phyloP scores from a whole-genome alignment of 2,113 vertebrate genomes.

The Colius striatus region DNA sequence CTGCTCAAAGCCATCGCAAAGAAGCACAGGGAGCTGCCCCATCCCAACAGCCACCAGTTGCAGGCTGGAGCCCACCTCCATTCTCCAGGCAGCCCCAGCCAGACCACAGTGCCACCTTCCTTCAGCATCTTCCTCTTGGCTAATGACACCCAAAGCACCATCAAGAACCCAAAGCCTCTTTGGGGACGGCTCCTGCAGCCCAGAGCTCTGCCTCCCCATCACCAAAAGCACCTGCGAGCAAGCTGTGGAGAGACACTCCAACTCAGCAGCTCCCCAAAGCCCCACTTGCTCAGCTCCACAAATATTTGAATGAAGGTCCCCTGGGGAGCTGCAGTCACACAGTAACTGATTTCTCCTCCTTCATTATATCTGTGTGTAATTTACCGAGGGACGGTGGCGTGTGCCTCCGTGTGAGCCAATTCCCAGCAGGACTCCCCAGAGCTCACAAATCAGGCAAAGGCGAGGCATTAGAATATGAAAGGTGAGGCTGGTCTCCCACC shows the following conservation, averaged over 20 bases:
- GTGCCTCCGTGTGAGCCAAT: conserved; percentile 61
- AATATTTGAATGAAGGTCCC: conserved; percentile 76
- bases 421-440: conserved; percentile 70
- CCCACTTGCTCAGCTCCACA: conserved; percentile 71
- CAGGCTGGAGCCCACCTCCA: neutral
- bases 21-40: fast-evolving
- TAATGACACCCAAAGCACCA: neutral
- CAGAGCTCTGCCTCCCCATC: neutral
- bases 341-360: conserved; percentile 75
- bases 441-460: conserved; percentile 73
- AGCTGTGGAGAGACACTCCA: conserved; percentile 56
- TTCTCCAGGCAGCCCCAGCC: neutral
- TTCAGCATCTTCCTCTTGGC: neutral
- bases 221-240: conserved; percentile 45
- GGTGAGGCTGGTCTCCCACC: conserved; percentile 63
- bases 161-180: neutral
- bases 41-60: neutral
- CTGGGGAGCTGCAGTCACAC: conserved; percentile 67
- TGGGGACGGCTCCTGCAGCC: neutral
- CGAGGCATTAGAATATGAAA: conserved; percentile 75
- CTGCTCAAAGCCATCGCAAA: neutral
- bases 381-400: conserved; percentile 65
- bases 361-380: conserved; percentile 75
- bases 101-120: neutral
- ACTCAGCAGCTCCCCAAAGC: conserved; percentile 26